These are phyloP conservation scores for Melanogrammus aeglefinus DNA, from an alignment of 2,797 vertebrate species.

Conservation along the genomic window DNA sequence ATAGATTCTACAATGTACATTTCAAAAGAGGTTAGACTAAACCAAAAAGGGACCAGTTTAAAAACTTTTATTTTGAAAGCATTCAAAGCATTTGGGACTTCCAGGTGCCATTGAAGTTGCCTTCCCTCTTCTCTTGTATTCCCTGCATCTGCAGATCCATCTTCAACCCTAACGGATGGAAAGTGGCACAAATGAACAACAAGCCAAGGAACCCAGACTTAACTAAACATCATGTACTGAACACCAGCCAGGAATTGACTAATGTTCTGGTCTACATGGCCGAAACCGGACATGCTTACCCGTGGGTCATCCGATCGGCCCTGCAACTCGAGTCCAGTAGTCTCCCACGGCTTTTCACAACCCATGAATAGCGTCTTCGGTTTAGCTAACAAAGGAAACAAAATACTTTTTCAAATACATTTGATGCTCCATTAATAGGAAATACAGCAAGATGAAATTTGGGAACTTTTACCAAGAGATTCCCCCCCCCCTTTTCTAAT, in stretches of 20 bases:
- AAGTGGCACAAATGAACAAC: background rate
- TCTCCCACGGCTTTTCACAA: background rate
- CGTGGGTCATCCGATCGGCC: background rate
- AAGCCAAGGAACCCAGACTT: background rate
- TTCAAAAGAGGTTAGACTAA: background rate
- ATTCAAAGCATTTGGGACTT: background rate
- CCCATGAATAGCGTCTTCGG: background rate
- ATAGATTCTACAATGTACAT: background rate
- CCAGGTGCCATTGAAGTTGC: conserved; percentile 7
- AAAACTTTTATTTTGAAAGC: conserved; percentile 42
- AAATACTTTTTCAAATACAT: background rate
- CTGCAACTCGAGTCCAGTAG: background rate
- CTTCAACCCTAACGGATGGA: conserved; percentile 26
- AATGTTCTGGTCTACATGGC: background rate
- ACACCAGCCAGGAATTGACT: background rate
- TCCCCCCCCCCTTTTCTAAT: background rate
- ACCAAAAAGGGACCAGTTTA: conserved; percentile 11
- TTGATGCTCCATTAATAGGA: too few relatives aligned
- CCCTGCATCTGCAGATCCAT: conserved; percentile 21
- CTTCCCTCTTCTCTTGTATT: background rate
- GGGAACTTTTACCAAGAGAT: background rate
- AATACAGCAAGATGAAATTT: background rate
- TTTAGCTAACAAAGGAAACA: background rate
- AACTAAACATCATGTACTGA: background rate
- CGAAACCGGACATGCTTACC: background rate